Base-by-base conservation (phyloP, 2,888 invertebrate genomes). In the Platycheirus albimanus region DNA sequence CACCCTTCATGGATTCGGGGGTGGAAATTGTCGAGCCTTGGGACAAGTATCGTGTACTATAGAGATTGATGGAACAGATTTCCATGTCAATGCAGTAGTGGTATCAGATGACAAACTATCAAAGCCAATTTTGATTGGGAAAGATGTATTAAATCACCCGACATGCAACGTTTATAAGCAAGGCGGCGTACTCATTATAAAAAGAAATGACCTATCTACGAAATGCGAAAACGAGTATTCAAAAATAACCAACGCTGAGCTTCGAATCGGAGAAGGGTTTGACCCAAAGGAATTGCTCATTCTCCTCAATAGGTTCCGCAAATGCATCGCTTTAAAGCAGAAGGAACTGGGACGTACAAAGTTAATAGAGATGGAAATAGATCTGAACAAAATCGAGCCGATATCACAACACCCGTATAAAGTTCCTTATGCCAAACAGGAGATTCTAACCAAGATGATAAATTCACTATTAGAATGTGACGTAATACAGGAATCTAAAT, bases 1-100 rank as follows among this genome's bases (percentile, higher is more conserved):
- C 2, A 61, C 43, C 0, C 19, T 63, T 13, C 43, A 61, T 20
- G 71, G 71, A 6, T 61, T 71, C 8, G 71, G 71, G 8, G 61
- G 61, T 2, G 61, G 71, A 10, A 71, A 43, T 13, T 71, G 41
- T 19, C 17, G n/a, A 38, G 41, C 30, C 0, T 11, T 28, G 15
- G 38, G 10, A 6, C 36, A 20, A 47, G 24, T 49, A 11, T 4
- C 4, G 0, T 58, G 38, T 15, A 24, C 20, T 0, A 41, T 41
- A 13, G 5, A 7, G 13, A 41, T 41, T 5, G 38, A 41, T 5
- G 13, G 4, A 0, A 15, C 49, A 13, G 10, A 2, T 5, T 41
- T 41, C 7, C 4, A 3, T n/a, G 38, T 41, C 7, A 10, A 41
- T 5, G 38, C 38, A 15, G 38, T 41, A 13, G 15, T 41, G 13